A percentile compares a stretch with the other conserved stretches of the same genome.
phyloP scores from a whole-genome alignment of 2,113 vertebrate species.

The Mobula birostris region DNA sequence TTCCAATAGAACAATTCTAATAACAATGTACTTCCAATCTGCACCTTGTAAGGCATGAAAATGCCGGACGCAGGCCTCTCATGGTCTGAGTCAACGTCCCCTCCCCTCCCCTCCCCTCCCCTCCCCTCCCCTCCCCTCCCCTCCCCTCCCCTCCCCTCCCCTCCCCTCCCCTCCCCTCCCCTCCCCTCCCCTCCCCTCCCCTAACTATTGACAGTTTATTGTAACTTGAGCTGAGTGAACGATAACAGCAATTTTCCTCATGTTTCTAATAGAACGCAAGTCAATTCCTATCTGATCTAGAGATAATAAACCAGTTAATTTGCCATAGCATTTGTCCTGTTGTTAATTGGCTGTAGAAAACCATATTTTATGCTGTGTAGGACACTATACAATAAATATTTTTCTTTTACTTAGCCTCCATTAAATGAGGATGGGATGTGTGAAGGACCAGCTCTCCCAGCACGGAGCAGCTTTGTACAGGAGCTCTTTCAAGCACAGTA shows the following conservation, averaged over 20 bases:
- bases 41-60: too few relatives aligned
- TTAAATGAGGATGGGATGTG: conserved; percentile 73
- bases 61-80: too few relatives aligned
- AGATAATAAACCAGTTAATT: background rate
- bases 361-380: background rate
- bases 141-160: too few relatives aligned
- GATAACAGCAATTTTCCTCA: background rate
- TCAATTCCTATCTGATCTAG: background rate
- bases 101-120: too few relatives aligned
- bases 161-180: too few relatives aligned
- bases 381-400: background rate
- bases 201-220: background rate
- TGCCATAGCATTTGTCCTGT: background rate
- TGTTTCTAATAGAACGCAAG: background rate
- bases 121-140: too few relatives aligned
- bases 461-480: conserved; percentile 90
- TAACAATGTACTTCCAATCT: too few relatives aligned
- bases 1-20: too few relatives aligned
- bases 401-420: conserved; percentile 64
- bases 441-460: conserved; percentile 78
- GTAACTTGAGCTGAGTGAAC: background rate
- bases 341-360: background rate
- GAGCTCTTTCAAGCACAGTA: conserved; percentile 98
- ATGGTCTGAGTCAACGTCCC: too few relatives aligned
- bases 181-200: background rate